These are phyloP conservation scores for Peromyscus maniculatus DNA, from an alignment of 2,113 vertebrate species.

Conservation along the genomic window DNA sequence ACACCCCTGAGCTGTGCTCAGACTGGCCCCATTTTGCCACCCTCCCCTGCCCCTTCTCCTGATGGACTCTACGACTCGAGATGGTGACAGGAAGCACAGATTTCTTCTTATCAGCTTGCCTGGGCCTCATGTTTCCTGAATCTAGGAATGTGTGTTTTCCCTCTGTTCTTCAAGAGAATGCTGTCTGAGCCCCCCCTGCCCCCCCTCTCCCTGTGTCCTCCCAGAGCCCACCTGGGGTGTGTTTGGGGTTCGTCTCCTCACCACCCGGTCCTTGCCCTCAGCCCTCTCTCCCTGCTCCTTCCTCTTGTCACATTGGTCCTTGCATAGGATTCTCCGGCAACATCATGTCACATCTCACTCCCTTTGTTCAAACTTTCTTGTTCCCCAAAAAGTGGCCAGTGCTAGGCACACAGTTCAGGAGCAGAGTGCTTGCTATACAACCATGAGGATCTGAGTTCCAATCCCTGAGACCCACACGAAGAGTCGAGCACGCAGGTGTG, in stretches of 20 bases:
- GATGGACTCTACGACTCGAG: neutral
- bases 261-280: too few species aligned
- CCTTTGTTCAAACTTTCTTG: neutral
- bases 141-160: neutral
- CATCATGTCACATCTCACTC: neutral
- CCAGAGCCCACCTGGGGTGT: neutral
- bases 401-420: neutral
- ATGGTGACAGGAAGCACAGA: neutral
- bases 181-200: neutral
- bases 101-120: neutral
- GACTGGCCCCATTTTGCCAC: neutral
- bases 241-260: neutral
- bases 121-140: neutral
- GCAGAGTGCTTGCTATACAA: neutral
- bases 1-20: neutral
- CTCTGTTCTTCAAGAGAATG: fast-evolving
- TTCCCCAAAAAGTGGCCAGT: neutral
- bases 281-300: neutral
- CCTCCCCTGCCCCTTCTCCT: neutral
- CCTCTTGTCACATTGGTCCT: neutral
- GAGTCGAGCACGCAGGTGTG: neutral
- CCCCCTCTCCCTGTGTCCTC: fast-evolving
- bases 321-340: neutral
- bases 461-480: neutral
- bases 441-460: neutral